phyloP scores from a whole-genome alignment of 2,888 invertebrate genomes.

The Ennomos erosarius region DNA sequence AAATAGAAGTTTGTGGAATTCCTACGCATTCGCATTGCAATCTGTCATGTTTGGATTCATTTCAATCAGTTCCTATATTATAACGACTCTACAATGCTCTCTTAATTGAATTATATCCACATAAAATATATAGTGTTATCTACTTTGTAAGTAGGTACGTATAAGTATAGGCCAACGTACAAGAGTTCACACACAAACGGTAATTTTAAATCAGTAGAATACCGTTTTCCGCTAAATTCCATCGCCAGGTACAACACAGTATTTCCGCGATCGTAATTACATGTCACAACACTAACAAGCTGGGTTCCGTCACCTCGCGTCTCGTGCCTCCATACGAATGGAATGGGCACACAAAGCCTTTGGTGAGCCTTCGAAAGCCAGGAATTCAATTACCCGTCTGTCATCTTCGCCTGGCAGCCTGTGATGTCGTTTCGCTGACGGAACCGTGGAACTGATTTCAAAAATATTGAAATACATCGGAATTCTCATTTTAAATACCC shows the following conservation, averaged over 20 bases:
- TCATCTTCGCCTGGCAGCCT: slow-evolving; percentile 21
- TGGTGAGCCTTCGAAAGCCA: slow-evolving; percentile 13
- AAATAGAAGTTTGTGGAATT: too few relatives aligned
- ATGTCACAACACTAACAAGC: slow-evolving; percentile 10
- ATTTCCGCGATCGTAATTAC: slow-evolving; percentile 13
- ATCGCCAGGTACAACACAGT: neutral
- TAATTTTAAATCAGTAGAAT: neutral
- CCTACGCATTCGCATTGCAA: too few relatives aligned
- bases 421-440: slow-evolving; percentile 19
- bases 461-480: slow-evolving; percentile 17
- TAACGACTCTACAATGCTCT: too few relatives aligned
- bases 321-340: slow-evolving; percentile 1
- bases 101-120: too few relatives aligned
- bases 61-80: too few relatives aligned
- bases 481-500: neutral
- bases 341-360: neutral
- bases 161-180: too few relatives aligned
- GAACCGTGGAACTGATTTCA: slow-evolving; percentile 12
- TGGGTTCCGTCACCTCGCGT: slow-evolving; percentile 7
- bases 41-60: too few relatives aligned
- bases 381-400: slow-evolving; percentile 37
- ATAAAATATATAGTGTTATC: too few relatives aligned
- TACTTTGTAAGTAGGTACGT: too few relatives aligned
- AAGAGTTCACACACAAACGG: too few relatives aligned
- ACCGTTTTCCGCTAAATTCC: slow-evolving; percentile 11